Evolutionary conservation across 2,797 vertebrate genomes (phyloP), one percentile per base, ranked within the genome.

Genomic region (Micrastur ruficollis): DNA sequence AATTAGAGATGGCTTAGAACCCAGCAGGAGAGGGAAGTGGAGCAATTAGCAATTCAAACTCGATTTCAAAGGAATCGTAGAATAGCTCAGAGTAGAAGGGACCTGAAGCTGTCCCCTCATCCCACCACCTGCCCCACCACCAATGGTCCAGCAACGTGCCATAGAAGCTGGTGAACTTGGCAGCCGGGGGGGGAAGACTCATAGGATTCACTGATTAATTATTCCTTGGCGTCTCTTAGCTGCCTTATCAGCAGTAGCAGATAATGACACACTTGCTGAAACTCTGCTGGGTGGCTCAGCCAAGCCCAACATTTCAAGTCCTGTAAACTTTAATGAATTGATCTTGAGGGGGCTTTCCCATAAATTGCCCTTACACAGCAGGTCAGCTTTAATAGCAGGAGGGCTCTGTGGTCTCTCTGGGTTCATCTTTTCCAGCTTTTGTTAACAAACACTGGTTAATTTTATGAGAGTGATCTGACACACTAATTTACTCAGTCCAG

Each of bases 111-210:
- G 7, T 85, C 53, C 27, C 40, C 23, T 86, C 74, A 36, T 17
- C 52, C 34, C 46, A 34, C 14, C 61, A 36, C 25, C 27, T 21
- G 7, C 42, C 47, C 36, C 42, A 42, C 42, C 42, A 44, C 42
- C 29, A 42, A 25, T 7, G 12, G 13, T 31, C 22, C 9, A 27
- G 38, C 25, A 61, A 34, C 6, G 10, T 21, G 12, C 31, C 25
- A 32, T 21, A 34, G 56, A 25, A 34, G 26, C 40, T 14, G 13
- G 19, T 36, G 38, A 58, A n/a, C 23, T 25, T 47, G 5, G 8
- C 3, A 2, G 3, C 4, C 4, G 2, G 31, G 36, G 12, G 2
- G 61, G 31, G 42, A 50, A 75, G 10, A 32, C n/a, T 34, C 12
- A 5, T 20, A 52, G 12, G 12, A 36, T n/a, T 74, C 36, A 19